phyloP scores from a whole-genome alignment of 2,888 invertebrate genomes.

The Podotricha telesiphe region DNA sequence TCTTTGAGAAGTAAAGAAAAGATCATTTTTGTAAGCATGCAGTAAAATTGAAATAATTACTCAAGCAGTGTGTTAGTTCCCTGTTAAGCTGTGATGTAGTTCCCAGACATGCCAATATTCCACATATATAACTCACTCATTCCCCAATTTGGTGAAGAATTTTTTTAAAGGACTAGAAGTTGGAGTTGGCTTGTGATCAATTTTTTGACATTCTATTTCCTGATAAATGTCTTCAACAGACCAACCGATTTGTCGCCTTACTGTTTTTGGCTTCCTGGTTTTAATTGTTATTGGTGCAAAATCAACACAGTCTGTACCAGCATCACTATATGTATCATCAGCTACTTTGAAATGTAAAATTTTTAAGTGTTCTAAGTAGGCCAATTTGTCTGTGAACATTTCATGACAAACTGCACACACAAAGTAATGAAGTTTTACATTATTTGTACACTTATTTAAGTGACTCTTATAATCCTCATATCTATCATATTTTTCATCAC shows the following conservation, averaged over 20 bases:
- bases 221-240: constrained; percentile 80
- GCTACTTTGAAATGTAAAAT: constrained; percentile 59
- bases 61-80: constrained; percentile 49
- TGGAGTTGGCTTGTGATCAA: constrained; percentile 69
- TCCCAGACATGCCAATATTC: constrained; percentile 69
- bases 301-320: constrained; percentile 71
- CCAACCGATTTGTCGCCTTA: constrained; percentile 79
- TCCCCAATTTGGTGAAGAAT: constrained; percentile 75
- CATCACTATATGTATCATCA: constrained; percentile 51
- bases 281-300: constrained; percentile 71
- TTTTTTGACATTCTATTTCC: constrained; percentile 76
- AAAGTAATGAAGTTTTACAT: constrained; percentile 76
- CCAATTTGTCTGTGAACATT: constrained; percentile 67
- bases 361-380: constrained; percentile 72
- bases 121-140: constrained; percentile 74
- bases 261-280: constrained; percentile 68
- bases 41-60: constrained; percentile 42
- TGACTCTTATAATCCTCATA: constrained; percentile 72
- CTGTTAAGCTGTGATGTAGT: constrained; percentile 47
- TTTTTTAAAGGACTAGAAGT: constrained; percentile 76
- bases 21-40: not conserved
- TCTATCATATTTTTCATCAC: constrained; percentile 71
- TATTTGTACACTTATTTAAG: constrained; percentile 74
- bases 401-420: constrained; percentile 79
- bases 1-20: not conserved